Conservation (phyloP, 2,113 vertebrate species). For the Dicrurus megarhynchus region DNA sequence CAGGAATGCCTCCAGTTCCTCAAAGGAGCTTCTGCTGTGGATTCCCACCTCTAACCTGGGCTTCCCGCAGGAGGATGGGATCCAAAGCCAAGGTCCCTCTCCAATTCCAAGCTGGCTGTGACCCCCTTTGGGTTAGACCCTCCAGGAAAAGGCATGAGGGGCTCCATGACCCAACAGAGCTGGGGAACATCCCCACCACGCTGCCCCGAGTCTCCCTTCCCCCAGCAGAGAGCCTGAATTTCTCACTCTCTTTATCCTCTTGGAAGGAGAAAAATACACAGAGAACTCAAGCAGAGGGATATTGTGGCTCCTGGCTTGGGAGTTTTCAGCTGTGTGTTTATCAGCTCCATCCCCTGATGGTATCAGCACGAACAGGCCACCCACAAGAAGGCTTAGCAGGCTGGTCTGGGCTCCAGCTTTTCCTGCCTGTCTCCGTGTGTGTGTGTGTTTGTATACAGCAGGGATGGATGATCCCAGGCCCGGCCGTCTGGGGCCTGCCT, state of each 20-base stretch:
- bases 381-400: conserved; percentile 64
- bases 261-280: conserved; percentile 49
- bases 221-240: neutral
- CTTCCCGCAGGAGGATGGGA: rapidly evolving
- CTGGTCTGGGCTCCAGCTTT: conserved; percentile 52
- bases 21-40: neutral
- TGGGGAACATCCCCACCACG: neutral
- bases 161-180: neutral
- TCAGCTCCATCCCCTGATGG: conserved; percentile 56
- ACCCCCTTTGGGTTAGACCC: neutral
- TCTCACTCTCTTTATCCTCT: conserved; percentile 25
- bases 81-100: neutral
- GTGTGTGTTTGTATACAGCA: conserved; percentile 33
- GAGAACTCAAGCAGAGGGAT: neutral
- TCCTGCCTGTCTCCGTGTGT: neutral
- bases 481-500: conserved; percentile 37
- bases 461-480: neutral
- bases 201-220: neutral
- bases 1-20: neutral
- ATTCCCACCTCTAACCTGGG: neutral
- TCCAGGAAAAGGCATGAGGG: neutral
- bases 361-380: conserved; percentile 69
- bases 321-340: conserved; percentile 64
- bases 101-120: neutral
- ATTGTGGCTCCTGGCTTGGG: conserved; percentile 36